Base-by-base conservation (phyloP, 1,140 invertebrate species). In the Neoseiulus cucumeris region DNA sequence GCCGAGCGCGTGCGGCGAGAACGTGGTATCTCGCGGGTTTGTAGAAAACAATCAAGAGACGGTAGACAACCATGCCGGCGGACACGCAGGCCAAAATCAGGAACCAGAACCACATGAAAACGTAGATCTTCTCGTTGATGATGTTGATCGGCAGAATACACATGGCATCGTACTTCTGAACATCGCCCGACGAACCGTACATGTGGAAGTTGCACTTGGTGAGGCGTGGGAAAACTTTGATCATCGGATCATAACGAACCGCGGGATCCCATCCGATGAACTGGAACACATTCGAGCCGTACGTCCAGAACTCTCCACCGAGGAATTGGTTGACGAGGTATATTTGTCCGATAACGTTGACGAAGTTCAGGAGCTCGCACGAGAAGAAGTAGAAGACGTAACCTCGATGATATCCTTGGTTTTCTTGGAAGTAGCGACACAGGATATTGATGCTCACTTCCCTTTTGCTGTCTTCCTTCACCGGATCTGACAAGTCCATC, bases 201-300 rank as follows among this genome's bases (percentile, higher is more conserved):
- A 89, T 91, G 77, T 86, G 86, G 82, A 93, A 92, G 59, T 87
- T 90, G 73, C 90, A 93, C 73, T 92, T 93, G 2, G 89, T 89
- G 0, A 92, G 76, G 66, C 88, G 77, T 0, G 89, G 90, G 72
- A 93, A 94, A 12, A 92, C 80, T 69, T 83, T 82, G 9, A 77
- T 72, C 72, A 74, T 74, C 7, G 73, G 73, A 68, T 74, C 72
- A 1, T 67, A 67, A 30, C 72, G 22, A 29, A 68, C 64, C 25
- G 71, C 70, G 64, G 66, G 66, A 64, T 72, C 67, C 82, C 87
- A 83, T 73, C 85, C 84, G 0, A 85, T 84, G 74, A 89, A 91
- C 68, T 80, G 81, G 2, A 91, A 74, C 0, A 91, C 89, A 65
- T 91, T 77, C 2, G 64, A 25, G n/a, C 73, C 73, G 66, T 74